Percentiles rank a stretch among this genome's conserved stretches.
Conservation (phyloP, 2,113 vertebrate species). For the Callaeas wilsoni region DNA sequence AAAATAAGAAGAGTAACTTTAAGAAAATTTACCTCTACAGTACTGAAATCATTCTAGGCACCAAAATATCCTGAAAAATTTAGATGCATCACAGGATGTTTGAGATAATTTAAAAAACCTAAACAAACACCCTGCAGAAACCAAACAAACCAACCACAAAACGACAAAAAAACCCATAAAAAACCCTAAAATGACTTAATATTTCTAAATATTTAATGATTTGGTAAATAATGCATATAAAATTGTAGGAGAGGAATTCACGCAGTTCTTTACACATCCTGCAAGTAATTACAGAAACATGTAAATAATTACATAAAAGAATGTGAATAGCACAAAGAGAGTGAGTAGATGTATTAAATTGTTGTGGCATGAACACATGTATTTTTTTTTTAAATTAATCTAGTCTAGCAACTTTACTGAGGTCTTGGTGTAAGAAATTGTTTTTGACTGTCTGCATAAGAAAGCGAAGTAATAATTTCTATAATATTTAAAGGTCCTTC, state of each 20-base stretch:
- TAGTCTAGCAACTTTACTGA: not conserved
- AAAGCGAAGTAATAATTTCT: not conserved
- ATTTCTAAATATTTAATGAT: not conserved
- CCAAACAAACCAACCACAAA: not conserved
- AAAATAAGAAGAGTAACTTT: not conserved
- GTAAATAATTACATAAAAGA: not conserved
- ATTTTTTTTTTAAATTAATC: not conserved
- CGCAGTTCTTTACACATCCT: not conserved
- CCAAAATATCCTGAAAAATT: not conserved
- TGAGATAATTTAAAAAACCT: not conserved
- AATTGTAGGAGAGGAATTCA: not conserved
- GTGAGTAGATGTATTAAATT: not conserved
- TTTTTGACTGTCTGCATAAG: not conserved
- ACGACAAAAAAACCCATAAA: not conserved
- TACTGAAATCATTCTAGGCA: not conserved
- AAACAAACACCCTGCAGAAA: not conserved
- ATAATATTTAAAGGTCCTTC: not conserved
- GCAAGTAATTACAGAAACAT: not conserved
- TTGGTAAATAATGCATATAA: not conserved
- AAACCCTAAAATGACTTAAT: not conserved
- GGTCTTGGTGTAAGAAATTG: not conserved
- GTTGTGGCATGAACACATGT: not conserved
- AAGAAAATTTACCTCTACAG: not conserved
- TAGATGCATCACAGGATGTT: not conserved
- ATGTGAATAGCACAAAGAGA: not conserved